Evolutionary conservation across 1,140 invertebrate genomes (phyloP).

Genomic region (Conus betulinus): DNA sequence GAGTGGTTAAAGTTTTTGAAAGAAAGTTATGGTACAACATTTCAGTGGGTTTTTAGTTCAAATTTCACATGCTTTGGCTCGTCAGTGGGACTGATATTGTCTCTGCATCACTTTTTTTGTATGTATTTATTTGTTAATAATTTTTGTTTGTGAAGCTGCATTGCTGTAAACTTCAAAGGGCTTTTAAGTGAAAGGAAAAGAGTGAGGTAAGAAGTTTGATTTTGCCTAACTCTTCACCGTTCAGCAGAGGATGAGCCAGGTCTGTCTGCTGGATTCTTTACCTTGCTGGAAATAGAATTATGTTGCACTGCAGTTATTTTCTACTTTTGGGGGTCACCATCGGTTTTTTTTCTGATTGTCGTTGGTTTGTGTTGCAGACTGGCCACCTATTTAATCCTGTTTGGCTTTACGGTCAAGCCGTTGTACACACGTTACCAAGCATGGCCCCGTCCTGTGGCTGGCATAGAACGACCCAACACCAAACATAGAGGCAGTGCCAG

Average conservation of each 20-base stretch:
- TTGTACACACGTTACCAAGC: conserved; percentile 69
- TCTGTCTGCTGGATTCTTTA: no score
- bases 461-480: conserved; percentile 44
- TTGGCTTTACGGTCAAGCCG: conserved; percentile 79
- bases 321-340: conserved; percentile 91
- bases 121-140: no score
- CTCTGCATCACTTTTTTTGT: no score
- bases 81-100: no score
- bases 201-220: no score
- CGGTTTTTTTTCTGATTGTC: conserved; percentile 78
- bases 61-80: no score
- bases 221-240: no score
- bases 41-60: no score
- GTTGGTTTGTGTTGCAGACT: conserved; percentile 1
- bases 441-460: conserved; percentile 60
- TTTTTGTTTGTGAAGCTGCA: no score
- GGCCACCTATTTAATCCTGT: conserved; percentile 89
- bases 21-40: no score
- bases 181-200: not conserved
- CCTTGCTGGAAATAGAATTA: conserved; percentile 69
- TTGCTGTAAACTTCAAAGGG: not conserved
- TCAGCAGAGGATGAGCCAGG: no score
- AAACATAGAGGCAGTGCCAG: conserved; percentile 13
- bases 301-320: conserved; percentile 75
- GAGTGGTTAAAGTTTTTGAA: no score